Evolutionary conservation across 2,797 vertebrate genomes (phyloP).

Genomic region (Thripadectes ignobilis): DNA sequence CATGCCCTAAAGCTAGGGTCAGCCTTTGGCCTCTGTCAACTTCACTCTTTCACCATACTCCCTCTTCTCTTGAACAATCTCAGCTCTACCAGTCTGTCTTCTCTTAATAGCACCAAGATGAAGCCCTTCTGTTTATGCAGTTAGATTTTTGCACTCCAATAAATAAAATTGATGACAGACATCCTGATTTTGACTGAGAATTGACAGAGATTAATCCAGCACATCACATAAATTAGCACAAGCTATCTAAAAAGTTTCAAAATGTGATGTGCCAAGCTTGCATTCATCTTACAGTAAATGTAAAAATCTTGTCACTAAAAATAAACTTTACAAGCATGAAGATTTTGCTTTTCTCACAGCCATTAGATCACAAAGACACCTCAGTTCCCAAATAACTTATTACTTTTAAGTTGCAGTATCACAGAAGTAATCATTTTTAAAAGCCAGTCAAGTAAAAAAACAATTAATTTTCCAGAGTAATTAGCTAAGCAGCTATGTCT

Average conservation of each 20-base stretch:
- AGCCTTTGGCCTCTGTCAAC: neutral
- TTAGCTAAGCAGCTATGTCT: neutral
- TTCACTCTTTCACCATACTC: neutral
- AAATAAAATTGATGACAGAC: neutral
- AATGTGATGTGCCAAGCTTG: neutral
- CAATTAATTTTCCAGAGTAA: neutral
- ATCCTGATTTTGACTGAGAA: neutral
- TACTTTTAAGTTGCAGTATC: neutral
- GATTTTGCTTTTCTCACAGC: neutral
- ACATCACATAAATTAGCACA: neutral
- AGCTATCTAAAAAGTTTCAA: conserved; percentile 2
- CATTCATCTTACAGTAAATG: neutral
- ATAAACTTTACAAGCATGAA: neutral
- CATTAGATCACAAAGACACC: neutral
- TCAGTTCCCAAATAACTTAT: neutral
- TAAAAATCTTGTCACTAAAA: neutral
- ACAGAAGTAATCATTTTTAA: neutral
- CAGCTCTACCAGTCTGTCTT: neutral
- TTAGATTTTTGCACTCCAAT: neutral
- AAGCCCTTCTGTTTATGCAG: neutral
- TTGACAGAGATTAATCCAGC: neutral
- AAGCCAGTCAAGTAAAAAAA: neutral
- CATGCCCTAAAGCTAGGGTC: neutral
- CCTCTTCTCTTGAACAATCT: neutral
- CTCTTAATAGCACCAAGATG: neutral